Base-by-base conservation (phyloP, 2,797 vertebrate species). In the Calcarius lapponicus region DNA sequence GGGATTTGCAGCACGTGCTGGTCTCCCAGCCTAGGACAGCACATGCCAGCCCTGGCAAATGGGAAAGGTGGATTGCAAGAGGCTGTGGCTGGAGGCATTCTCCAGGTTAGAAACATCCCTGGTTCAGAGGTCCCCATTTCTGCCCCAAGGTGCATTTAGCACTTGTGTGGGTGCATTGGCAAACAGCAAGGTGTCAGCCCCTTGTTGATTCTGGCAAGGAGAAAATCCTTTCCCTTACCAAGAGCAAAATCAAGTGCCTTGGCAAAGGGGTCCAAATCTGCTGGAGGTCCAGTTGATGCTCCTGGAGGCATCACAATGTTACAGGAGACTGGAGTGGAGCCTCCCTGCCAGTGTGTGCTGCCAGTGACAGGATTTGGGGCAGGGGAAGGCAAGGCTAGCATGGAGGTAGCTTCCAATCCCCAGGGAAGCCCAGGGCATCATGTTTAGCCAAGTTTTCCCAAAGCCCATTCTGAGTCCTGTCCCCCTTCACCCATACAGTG, bases 381-480 rank as follows among this genome's bases (percentile, higher is more conserved):
- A 73, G 20, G 34, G 20, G 25, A 60, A 69, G 83, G 42, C n/a
- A 38, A 24, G 61, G 17, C 24, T 69, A 61, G 24, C 11, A 3
- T 21, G 17, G 48, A 86, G 42, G 8, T 45, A 26, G n/a, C n/a
- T n/a, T n/a, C 40, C 53, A 54, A 34, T 71, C 42, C 32, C n/a
- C 4, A 7, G 47, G 57, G 40, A 70, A 70, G 26, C 20, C 42
- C 42, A 71, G 36, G 83, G 50, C 13, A 32, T 56, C 1, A 0
- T 48, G 6, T 81, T 82, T 36, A 69, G 69, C 8, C 43, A 75
- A 14, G 17, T 38, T 87, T 81, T 85, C n/a, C 38, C 9, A 58
- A 72, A 20, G 24, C 5, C 25, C 0, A 0, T 58, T 64, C 19
- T 69, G 34, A 64, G 20, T 42, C 26, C 20, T 0, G 0, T n/a